Evolutionary conservation across 1,140 invertebrate species (phyloP).

Genomic region (Choristoneura fumiferana): DNA sequence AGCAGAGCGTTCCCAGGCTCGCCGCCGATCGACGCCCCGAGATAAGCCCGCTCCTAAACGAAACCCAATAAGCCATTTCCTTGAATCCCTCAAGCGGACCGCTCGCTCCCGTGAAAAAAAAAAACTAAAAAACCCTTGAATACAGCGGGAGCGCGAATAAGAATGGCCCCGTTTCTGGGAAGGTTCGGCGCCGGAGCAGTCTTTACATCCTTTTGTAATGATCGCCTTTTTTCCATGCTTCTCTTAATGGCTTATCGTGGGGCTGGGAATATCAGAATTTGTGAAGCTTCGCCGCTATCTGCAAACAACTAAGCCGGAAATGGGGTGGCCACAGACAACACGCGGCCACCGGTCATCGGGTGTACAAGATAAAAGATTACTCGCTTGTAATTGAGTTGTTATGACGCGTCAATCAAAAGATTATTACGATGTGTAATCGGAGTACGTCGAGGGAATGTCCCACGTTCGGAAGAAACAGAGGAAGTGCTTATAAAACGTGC

Average conservation of each 20-base stretch:
- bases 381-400: constrained; percentile 20
- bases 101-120: constrained; percentile 73
- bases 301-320: constrained; percentile 8
- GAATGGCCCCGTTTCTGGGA: constrained; percentile 73
- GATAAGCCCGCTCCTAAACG: constrained; percentile 67
- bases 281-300: constrained; percentile 33
- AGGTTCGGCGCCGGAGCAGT: constrained; percentile 73
- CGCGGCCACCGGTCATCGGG: constrained; percentile 7
- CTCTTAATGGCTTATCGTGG: constrained; percentile 72
- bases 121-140: constrained; percentile 67
- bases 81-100: constrained; percentile 70
- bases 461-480: constrained; percentile 54
- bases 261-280: constrained; percentile 53
- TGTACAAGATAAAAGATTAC: background rate
- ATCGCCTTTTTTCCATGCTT: constrained; percentile 68
- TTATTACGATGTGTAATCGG: constrained; percentile 19
- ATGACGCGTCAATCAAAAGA: constrained; percentile 19
- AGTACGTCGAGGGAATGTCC: constrained; percentile 26
- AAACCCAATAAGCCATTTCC: constrained; percentile 76
- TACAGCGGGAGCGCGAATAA: constrained; percentile 75
- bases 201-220: constrained; percentile 75
- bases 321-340: constrained; percentile 14
- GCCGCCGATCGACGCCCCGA: constrained; percentile 51
- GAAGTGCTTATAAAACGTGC: constrained; percentile 64
- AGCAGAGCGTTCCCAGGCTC: constrained; percentile 49